These are phyloP conservation scores for Teinopalpus imperialis DNA, from an alignment of 2,888 invertebrate genomes.

Conservation along the genomic window DNA sequence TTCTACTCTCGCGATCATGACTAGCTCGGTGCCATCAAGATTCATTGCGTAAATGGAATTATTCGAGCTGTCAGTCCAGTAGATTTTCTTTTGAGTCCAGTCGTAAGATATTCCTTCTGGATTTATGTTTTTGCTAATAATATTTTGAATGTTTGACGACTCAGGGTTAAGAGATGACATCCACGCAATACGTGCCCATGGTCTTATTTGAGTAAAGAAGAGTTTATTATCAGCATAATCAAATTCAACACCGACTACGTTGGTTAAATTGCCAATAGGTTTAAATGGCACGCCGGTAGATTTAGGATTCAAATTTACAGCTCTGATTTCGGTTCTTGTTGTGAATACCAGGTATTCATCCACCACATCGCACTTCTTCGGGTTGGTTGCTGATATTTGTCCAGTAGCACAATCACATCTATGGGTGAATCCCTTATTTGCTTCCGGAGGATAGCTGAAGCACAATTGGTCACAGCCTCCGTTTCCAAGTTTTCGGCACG, in stretches of 20 bases:
- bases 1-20: constrained; percentile 96
- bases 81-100: constrained; percentile 98
- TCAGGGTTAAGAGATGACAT: constrained; percentile 88
- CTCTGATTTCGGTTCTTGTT: constrained; percentile 95
- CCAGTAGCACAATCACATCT: constrained; percentile 97
- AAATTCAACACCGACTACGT: constrained; percentile 97
- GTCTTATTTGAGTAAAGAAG: constrained; percentile 96
- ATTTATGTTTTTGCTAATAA: constrained; percentile 91
- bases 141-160: constrained; percentile 82
- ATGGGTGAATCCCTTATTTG: constrained; percentile 77
- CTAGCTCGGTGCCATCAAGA: constrained; percentile 91
- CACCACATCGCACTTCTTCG: constrained; percentile 89
- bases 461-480: constrained; percentile 97
- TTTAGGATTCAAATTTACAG: constrained; percentile 93
- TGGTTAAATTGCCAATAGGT: constrained; percentile 92
- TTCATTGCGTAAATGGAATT: constrained; percentile 98
- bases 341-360: constrained; percentile 96
- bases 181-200: constrained; percentile 94
- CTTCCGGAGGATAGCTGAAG: constrained; percentile 92
- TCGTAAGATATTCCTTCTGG: constrained; percentile 98
- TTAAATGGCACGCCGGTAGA: constrained; percentile 92
- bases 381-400: constrained; percentile 83
- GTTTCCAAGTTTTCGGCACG: constrained; percentile 88
- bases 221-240: constrained; percentile 94
- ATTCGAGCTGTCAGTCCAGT: constrained; percentile 98